Evolutionary conservation across 1,140 invertebrate species (phyloP).

Genomic region (Eriosoma lanigerum): DNA sequence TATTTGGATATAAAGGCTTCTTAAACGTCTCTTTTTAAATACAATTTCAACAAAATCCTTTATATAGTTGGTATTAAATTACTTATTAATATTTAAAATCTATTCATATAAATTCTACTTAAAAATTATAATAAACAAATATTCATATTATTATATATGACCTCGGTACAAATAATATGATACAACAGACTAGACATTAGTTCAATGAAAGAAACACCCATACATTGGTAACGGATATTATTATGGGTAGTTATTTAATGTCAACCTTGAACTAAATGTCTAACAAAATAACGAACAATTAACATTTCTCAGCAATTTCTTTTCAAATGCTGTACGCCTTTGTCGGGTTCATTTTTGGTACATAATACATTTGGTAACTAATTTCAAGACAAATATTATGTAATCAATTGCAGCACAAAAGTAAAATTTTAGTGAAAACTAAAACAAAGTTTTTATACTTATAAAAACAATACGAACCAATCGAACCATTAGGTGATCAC

Average conservation of each 20-base stretch:
- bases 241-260: constrained; percentile 5
- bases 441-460: background rate
- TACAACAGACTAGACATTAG: background rate
- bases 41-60: no score
- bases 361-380: no score
- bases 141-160: constrained; percentile 2
- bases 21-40: no score
- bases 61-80: no score
- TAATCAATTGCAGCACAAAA: background rate
- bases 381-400: no score
- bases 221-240: constrained; percentile 31
- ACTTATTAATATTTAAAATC: no score
- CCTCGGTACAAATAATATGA: constrained; percentile 4
- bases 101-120: background rate
- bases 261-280: constrained; percentile 34
- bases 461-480: constrained; percentile 19
- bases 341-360: no score
- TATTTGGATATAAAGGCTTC: no score
- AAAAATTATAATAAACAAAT: background rate
- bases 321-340: background rate
- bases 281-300: background rate
- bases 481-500: background rate
- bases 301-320: background rate
- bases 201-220: constrained; percentile 2
- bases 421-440: background rate